Evolutionary conservation across 2,888 invertebrate species (phyloP), one percentile per base, ranked within the genome.

Genomic region (Caenorhabditis angaria): DNA sequence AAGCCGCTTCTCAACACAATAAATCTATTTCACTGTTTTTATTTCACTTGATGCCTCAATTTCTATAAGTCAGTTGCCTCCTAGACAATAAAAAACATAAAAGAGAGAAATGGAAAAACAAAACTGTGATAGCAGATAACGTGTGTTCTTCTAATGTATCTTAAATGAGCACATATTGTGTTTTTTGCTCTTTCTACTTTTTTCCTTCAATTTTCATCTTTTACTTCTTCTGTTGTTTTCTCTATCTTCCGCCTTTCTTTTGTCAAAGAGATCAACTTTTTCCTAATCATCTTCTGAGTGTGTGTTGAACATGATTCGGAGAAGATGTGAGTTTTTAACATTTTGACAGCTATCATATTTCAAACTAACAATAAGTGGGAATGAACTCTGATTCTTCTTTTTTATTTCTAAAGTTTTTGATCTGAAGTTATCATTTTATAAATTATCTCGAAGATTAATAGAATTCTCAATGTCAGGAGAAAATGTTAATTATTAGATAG

Each of bases 161-260:
- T 41, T 14, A 14, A 41, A 41, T 18, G 41, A 41, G 41, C 41
- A 41, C 41, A 41, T 41, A 41, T 41, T 59, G 32, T 62, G 59
- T 63, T 59, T 61, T 50, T 62, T 67, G 47, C 58, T 51, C 27
- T 56, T 18, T 25, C 18, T 24, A 20, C 41, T 51, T 54, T n/a
- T 56, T 63, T 47, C 48, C 55, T 35, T 61, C 41, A n/a, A n/a
- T n/a, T n/a, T n/a, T n/a, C n/a, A n/a, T n/a, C 50, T 28, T 41
- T 29, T 29, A 32, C 18, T 56, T 48, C 47, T 29, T 48, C 22
- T 56, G 50, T n/a, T 60, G 35, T 55, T 56, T 18, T 1, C 29
- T 14, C n/a, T 32, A 50, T 61, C 35, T 32, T 24, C 35, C 56
- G 12, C 14, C 25, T 32, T 61, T 53, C 32, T 27, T 53, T 24